Base-by-base conservation (phyloP, 2,797 vertebrate species). In the Sebastes variabilis region DNA sequence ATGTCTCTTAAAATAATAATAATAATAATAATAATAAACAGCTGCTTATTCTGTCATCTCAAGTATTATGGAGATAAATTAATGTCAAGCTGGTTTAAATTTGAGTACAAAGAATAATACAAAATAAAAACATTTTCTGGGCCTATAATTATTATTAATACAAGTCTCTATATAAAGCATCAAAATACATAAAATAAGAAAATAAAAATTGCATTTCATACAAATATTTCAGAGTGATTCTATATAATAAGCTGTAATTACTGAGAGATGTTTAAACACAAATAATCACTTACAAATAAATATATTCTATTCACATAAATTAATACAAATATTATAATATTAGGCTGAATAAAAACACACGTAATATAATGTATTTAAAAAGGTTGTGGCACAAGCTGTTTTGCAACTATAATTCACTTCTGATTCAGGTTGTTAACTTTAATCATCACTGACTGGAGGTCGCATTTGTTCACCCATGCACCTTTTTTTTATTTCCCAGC, bases 401-500 rank as follows among this genome's bases (percentile, higher is more conserved):
- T 58, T 71, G 32, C 14, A 66, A 13, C 38, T 13, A 22, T 56
- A 46, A 74, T 75, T 80, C 52, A 75, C 60, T 61, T 78, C 36
- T 66, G 55, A 66, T 79, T 30, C 25, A 60, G 72, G 77, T 77
- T 77, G 68, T 84, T 60, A 86, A 88, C 81, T 91, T 73, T 76
- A 88, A 89, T 83, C 79, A 72, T 36, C 78, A 55, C 59, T 81
- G 80, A 88, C 84, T 82, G 81, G 73, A 86, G 78, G 80, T 87
- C 71, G 32, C 9, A 59, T 85, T 66, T 84, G 55, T 78, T 88
- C 80, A 77, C 59, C 77, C 74, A 38, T 38, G 36, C 36, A 82
- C 73, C 75, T 83, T 76, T 83, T 83, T 74, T 83, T 79, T 79
- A 83, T 88, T 82, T 82, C 79, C 64, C 86, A 81, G 82, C 86